Base-by-base conservation (phyloP, 2,888 invertebrate genomes). In the Eucera pruinosa region DNA sequence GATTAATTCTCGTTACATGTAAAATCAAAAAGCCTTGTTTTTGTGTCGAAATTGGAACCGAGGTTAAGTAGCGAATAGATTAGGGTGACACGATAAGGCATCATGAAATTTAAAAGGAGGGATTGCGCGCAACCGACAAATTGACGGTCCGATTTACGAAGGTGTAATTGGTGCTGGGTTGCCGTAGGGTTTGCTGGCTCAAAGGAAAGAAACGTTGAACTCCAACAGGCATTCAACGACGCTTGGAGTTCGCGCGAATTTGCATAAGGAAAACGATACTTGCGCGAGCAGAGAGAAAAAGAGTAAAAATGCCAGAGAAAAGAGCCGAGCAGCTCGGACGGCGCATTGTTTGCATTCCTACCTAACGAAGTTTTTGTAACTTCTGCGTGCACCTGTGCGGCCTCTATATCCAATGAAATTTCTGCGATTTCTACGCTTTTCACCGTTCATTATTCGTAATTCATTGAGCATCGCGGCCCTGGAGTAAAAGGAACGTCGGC, bases 281-380 rank as follows among this genome's bases (percentile, higher is more conserved):
- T 25, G 74, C 60, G 77, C 74, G 77, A 71, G 81, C 70, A 77
- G 72, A 73, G 61, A 20, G 50, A 67, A 74, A 61, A 70, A 55
- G 67, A 48, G 43, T 47, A 71, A 75, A 72, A 58, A 36, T 33
- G 33, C 27, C 36, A 18, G 43, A 70, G 82, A 77, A 84, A 75
- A 78, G 73, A 85, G 81, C 82, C 68, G 82, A 82, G 75, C 72
- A 72, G 73, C 69, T 83, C 83, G 78, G 76, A 77, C 82, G 88
- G 84, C 78, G 84, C 86, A 89, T 89, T 88, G 84, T 88, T 89
- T 80, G 89, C 88, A 83, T 87, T 86, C 87, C 82, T 85, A 70
- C 79, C 85, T 89, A 89, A 89, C 87, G 86, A 89, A 89, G 89
- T 89, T 89, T 89, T 89, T 89, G 83, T 76, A 84, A 89, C 82